Conservation (phyloP, 2,888 invertebrate genomes). For the Tenthredo scrophulariae region DNA sequence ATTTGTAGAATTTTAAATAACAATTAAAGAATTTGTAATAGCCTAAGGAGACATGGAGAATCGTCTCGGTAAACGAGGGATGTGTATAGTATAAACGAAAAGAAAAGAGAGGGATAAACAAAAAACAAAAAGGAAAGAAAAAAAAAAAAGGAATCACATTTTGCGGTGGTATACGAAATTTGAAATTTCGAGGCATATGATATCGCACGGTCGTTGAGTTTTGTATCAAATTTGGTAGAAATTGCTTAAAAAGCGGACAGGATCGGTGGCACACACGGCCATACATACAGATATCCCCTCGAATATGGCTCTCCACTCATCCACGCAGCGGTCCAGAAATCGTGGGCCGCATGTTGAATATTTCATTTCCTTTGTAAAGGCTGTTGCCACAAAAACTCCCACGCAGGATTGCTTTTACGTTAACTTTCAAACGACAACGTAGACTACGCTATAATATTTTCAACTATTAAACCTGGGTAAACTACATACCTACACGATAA, state of each 20-base stretch:
- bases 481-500: no score
- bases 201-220: slow-evolving; percentile 32
- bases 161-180: slow-evolving; percentile 5
- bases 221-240: slow-evolving; percentile 47
- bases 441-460: neutral
- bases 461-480: no score
- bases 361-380: slow-evolving; percentile 50
- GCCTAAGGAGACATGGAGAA: neutral
- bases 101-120: neutral
- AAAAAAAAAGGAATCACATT: neutral
- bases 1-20: neutral
- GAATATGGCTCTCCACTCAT: slow-evolving; percentile 35
- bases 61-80: neutral
- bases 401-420: neutral
- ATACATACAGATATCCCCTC: slow-evolving; percentile 30
- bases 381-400: neutral
- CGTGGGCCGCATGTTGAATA: slow-evolving; percentile 47
- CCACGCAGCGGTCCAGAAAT: slow-evolving; percentile 48
- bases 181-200: slow-evolving; percentile 21
- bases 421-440: neutral
- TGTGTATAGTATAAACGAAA: neutral
- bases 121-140: neutral
- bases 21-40: neutral
- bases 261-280: slow-evolving; percentile 2
- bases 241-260: slow-evolving; percentile 44